These are phyloP conservation scores for Parauchenoglanis punctatus DNA, from an alignment of 2,797 vertebrate genomes.

Conservation along the genomic window DNA sequence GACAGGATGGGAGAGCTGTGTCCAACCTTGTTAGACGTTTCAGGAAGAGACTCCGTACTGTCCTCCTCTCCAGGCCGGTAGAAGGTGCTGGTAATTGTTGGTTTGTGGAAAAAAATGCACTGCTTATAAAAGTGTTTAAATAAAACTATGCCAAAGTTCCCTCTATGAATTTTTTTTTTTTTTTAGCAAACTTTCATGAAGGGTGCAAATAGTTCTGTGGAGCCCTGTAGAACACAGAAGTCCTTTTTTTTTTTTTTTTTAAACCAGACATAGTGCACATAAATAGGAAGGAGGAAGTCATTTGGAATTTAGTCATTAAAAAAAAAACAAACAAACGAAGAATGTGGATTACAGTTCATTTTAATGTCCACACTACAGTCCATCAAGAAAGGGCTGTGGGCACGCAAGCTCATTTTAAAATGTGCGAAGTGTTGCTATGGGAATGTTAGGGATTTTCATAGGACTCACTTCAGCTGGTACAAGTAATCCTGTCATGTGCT, in stretches of 20 bases:
- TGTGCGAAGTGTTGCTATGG: not conserved
- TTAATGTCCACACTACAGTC: not conserved
- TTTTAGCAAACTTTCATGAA: not conserved
- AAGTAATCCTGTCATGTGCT: not conserved
- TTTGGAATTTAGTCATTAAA: not conserved
- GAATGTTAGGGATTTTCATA: not conserved
- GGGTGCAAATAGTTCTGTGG: not conserved
- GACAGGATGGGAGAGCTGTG: not conserved
- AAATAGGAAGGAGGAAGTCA: not conserved
- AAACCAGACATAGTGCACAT: not conserved
- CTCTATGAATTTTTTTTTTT: not conserved
- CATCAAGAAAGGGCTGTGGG: not conserved
- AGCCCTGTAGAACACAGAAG: not conserved
- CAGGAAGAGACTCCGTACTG: not conserved
- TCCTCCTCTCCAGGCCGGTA: not conserved
- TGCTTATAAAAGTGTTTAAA: not conserved
- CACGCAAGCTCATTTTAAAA: not conserved
- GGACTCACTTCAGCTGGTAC: slow-evolving; percentile 5
- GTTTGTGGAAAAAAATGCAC: not conserved
- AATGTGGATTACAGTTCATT: not conserved
- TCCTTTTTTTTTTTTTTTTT: no score
- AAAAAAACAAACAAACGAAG: no score
- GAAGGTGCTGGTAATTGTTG: not conserved
- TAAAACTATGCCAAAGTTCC: not conserved
- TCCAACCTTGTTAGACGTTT: not conserved